Conservation (phyloP, 2,113 vertebrate species). For the Actinemys pallida region DNA sequence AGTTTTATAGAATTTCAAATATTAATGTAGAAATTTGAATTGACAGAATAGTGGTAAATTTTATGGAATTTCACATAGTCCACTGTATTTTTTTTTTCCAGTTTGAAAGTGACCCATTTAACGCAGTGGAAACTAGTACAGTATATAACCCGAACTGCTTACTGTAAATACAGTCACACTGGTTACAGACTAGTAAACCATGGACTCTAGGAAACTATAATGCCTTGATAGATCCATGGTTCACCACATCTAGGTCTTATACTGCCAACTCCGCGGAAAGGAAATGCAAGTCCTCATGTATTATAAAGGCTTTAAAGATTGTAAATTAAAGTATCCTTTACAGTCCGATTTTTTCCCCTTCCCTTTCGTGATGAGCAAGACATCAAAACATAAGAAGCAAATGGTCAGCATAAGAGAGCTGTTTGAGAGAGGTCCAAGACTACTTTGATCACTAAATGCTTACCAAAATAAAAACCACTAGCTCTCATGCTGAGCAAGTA, state of each 20-base stretch:
- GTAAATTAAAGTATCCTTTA: neutral
- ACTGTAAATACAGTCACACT: neutral
- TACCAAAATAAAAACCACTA: neutral
- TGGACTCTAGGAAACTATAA: neutral
- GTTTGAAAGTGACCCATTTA: neutral
- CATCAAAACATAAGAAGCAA: neutral
- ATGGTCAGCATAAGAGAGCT: neutral
- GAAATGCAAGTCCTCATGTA: neutral
- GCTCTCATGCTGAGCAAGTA: neutral
- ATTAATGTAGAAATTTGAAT: neutral
- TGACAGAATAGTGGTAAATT: neutral
- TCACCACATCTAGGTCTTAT: neutral
- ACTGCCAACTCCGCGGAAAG: neutral
- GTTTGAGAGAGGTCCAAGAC: neutral
- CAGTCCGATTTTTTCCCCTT: accelerated
- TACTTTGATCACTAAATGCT: accelerated
- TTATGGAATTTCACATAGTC: neutral
- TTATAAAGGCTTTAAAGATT: neutral
- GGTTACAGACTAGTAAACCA: neutral
- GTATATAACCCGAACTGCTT: neutral
- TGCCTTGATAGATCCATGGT: neutral
- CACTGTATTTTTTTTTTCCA: neutral
- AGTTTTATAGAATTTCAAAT: neutral
- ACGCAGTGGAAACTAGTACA: neutral
- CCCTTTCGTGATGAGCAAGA: neutral